phyloP scores from a whole-genome alignment of 2,888 invertebrate species.

The Drosophila tanythrix region DNA sequence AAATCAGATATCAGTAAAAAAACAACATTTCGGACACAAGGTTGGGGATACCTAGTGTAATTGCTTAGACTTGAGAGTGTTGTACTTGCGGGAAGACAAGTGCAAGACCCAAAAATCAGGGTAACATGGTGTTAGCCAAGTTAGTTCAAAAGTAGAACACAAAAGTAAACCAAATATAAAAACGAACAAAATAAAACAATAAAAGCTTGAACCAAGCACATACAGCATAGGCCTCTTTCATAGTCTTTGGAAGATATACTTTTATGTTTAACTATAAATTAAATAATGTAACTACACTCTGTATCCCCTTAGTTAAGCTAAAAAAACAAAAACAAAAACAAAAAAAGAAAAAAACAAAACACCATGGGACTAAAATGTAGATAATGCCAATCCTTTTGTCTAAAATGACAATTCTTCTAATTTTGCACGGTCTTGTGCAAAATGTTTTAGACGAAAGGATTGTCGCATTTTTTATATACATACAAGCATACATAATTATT shows the following conservation, averaged over 20 bases:
- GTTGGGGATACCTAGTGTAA: slow-evolving; percentile 84
- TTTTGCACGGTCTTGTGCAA: slow-evolving; percentile 57
- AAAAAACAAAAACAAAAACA: slow-evolving; percentile 42
- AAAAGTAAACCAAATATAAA: slow-evolving; percentile 27
- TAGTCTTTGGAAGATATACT: slow-evolving; percentile 22
- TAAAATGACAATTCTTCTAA: slow-evolving; percentile 78
- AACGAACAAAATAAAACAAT: slow-evolving; percentile 8
- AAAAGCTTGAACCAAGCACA: slow-evolving; percentile 16
- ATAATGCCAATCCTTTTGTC: slow-evolving; percentile 83
- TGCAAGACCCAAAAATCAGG: slow-evolving; percentile 66
- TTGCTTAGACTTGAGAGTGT: slow-evolving; percentile 79
- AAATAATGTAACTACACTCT: slow-evolving; percentile 83
- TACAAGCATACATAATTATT: slow-evolving; percentile 34
- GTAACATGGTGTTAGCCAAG: slow-evolving; percentile 33
- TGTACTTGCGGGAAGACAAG: slow-evolving; percentile 74
- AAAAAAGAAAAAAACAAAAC: slow-evolving; percentile 26
- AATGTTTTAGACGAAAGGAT: slow-evolving; percentile 83
- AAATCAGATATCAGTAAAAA: slow-evolving; percentile 11
- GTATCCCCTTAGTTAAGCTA: slow-evolving; percentile 82
- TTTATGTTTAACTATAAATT: slow-evolving; percentile 43
- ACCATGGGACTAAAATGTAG: slow-evolving; percentile 62
- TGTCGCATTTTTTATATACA: slow-evolving; percentile 76
- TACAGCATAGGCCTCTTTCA: slow-evolving; percentile 17
- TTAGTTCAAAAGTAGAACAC: slow-evolving; percentile 25
- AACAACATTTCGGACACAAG: slow-evolving; percentile 63